Base-by-base conservation (phyloP, 1,140 invertebrate genomes). In the Ditylenchus dipsaci region DNA sequence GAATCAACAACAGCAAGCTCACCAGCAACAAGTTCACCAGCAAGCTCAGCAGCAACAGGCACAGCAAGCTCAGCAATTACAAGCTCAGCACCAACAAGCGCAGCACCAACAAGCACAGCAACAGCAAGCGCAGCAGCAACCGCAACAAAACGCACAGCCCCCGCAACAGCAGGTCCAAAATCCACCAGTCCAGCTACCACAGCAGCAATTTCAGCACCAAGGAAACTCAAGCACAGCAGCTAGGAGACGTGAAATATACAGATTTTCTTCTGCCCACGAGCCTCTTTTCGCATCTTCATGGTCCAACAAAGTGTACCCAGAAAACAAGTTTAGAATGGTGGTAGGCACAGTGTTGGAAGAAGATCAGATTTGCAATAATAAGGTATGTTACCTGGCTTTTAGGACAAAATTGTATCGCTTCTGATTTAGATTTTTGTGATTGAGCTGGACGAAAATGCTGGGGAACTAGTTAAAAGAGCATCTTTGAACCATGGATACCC, bases 401-500 rank as follows among this genome's bases (percentile, higher is more conserved):
- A 66, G 15, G n/a, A 29, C n/a, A 27, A 8, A 29, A 71, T 65
- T 33, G 68, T 9, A 64, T 53, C 30, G 63, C 29, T 58, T 19
- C 19, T 38, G 27, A 8, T 78, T 60, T 61, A 76, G 75, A 23
- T 76, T 19, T 76, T 59, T 27, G 69, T 76, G 26, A 72, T 76
- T 38, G 71, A 76, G 66, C 85, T 99, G 58, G 95, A 98, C 88
- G 95, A 99, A 86, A 93, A 97, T 70, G 92, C 90, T n/a, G 95
- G 93, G 77, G 69, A 71, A 29, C 26, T 71, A 15, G 85, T 98
- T 1, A 99, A 95, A 13, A 96, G 92, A 9, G 98, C 97, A 81
- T 95, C 98, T 83, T 98, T 95, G 95, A 97, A 98, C 84, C 95
- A 97, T 87, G 91, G 97, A 0, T 96, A 99, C 86, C 94, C 95